Conservation (phyloP, 2,888 invertebrate genomes). For the Morpho helenor region DNA sequence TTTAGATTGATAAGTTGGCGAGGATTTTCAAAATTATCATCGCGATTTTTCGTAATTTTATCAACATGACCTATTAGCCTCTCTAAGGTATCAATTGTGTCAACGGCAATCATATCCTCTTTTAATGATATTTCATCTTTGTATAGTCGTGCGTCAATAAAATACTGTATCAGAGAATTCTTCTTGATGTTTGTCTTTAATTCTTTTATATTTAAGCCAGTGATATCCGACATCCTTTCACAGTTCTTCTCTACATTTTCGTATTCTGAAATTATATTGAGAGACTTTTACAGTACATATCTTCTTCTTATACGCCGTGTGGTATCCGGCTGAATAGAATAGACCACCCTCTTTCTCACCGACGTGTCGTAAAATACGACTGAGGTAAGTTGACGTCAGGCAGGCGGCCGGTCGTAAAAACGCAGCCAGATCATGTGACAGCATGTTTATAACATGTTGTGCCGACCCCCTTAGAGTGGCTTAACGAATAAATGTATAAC, state of each 20-base stretch:
- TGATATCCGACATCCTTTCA: slow-evolving; percentile 52
- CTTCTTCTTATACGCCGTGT: too few relatives aligned
- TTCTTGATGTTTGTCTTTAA: slow-evolving; percentile 52
- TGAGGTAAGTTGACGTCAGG: too few relatives aligned
- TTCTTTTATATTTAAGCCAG: slow-evolving; percentile 52
- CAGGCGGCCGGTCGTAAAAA: too few relatives aligned
- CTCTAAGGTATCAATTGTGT: slow-evolving; percentile 49
- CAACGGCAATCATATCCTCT: slow-evolving; percentile 45
- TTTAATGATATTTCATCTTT: slow-evolving; percentile 41
- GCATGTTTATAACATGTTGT: too few relatives aligned
- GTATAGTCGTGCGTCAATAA: slow-evolving; percentile 51
- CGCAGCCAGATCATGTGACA: too few relatives aligned
- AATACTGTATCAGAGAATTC: slow-evolving; percentile 51
- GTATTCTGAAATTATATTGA: slow-evolving; percentile 40
- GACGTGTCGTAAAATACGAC: too few relatives aligned
- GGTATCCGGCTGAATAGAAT: too few relatives aligned
- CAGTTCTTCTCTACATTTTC: slow-evolving; percentile 45
- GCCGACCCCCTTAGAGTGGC: too few relatives aligned
- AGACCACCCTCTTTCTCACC: too few relatives aligned
- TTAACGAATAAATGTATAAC: too few relatives aligned
- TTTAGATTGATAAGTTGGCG: slow-evolving; percentile 1
- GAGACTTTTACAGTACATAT: too few relatives aligned
- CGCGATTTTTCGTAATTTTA: slow-evolving; percentile 37
- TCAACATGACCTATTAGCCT: slow-evolving; percentile 48
- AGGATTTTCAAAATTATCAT: neutral